These are phyloP conservation scores for Callocephalon fimbriatum DNA, from an alignment of 2,113 vertebrate genomes.

Conservation along the genomic window DNA sequence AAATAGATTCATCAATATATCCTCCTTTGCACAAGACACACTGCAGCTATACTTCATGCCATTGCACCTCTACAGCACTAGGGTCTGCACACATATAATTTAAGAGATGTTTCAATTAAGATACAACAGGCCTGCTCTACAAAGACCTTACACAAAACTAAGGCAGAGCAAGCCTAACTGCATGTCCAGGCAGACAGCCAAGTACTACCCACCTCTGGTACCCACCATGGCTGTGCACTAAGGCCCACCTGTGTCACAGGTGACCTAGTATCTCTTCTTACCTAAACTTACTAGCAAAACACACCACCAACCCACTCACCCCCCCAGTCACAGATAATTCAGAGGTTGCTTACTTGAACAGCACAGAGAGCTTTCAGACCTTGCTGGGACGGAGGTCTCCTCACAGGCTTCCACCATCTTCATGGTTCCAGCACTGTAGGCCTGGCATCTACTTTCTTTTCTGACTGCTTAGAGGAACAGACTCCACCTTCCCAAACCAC, in stretches of 20 bases:
- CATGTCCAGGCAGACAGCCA: neutral
- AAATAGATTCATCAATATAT: neutral
- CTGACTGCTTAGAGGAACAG: neutral
- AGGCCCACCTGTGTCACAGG: neutral
- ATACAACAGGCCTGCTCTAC: neutral
- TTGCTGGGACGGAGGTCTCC: accelerated
- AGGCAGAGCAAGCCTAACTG: neutral
- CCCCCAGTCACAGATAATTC: neutral
- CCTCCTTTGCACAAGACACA: accelerated
- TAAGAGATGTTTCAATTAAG: neutral
- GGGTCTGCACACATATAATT: neutral
- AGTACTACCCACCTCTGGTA: neutral
- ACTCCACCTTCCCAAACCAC: neutral
- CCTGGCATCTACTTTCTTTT: neutral
- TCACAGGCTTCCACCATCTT: neutral
- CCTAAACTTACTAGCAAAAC: neutral
- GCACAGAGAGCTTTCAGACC: neutral
- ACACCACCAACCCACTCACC: neutral
- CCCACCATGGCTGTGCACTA: neutral
- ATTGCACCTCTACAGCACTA: neutral
- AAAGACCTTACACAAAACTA: no score
- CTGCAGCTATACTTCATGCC: neutral
- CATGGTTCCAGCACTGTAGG: accelerated
- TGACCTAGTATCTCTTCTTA: neutral
- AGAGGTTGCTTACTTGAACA: neutral